Evolutionary conservation across 2,888 invertebrate genomes (phyloP).

Genomic region (Cistogaster globosa): DNA sequence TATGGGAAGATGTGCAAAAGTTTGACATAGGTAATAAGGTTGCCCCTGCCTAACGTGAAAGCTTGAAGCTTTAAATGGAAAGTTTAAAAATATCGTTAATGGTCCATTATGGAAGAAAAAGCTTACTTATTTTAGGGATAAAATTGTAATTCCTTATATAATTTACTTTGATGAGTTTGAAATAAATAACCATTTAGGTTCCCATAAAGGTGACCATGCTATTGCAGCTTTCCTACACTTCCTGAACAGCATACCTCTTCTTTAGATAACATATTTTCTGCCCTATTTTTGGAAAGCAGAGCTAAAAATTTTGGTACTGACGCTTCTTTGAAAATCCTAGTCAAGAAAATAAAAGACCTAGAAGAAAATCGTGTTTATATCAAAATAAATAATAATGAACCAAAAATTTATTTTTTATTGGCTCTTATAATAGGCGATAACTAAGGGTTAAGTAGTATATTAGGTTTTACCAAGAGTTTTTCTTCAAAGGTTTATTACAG

Average conservation of each 20-base stretch:
- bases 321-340: slow-evolving; percentile 15
- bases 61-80: background rate
- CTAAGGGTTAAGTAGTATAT: slow-evolving; percentile 16
- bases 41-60: background rate
- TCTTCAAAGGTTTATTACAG: slow-evolving; percentile 21
- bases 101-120: slow-evolving; percentile 27
- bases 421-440: slow-evolving; percentile 21
- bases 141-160: slow-evolving; percentile 33
- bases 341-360: slow-evolving; percentile 23
- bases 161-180: slow-evolving; percentile 31
- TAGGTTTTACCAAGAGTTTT: slow-evolving; percentile 21
- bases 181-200: slow-evolving; percentile 22
- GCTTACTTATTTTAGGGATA: background rate
- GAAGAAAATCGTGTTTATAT: slow-evolving; percentile 12
- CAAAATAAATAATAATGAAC: background rate
- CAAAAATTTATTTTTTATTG: background rate
- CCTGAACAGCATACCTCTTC: slow-evolving; percentile 28
- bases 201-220: slow-evolving; percentile 28
- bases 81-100: slow-evolving; percentile 7
- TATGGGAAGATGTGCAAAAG: background rate
- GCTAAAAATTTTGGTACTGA: slow-evolving; percentile 23
- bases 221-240: slow-evolving; percentile 5
- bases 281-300: slow-evolving; percentile 26
- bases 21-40: slow-evolving; percentile 10
- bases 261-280: no score